These are phyloP conservation scores for Zaprionus camerounensis DNA, from an alignment of 1,140 invertebrate species.

Conservation along the genomic window DNA sequence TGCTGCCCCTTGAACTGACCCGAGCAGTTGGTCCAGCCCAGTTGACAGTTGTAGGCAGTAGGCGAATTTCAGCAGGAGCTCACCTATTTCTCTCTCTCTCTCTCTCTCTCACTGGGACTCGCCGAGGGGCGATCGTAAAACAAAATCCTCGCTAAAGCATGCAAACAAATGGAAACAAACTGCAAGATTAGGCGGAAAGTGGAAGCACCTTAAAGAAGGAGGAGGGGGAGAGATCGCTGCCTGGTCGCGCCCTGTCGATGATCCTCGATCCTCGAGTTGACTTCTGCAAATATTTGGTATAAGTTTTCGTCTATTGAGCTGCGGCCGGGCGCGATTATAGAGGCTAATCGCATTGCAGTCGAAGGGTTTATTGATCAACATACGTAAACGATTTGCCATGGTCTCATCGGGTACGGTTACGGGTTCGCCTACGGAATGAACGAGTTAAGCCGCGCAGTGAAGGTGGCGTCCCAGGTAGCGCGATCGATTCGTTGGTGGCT, in stretches of 20 bases:
- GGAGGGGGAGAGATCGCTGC: background rate
- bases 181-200: conserved; percentile 64
- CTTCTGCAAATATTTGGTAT: conserved; percentile 79
- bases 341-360: conserved; percentile 72
- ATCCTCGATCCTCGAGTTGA: conserved; percentile 38
- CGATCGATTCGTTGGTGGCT: conserved; percentile 49
- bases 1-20: conserved; percentile 37
- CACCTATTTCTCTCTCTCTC: too few species aligned
- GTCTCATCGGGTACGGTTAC: conserved; percentile 13
- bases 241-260: conserved; percentile 9
- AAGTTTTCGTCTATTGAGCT: conserved; percentile 58
- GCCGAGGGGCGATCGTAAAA: conserved; percentile 55
- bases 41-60: background rate
- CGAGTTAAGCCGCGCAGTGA: conserved; percentile 22
- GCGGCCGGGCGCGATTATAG: conserved; percentile 65
- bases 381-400: conserved; percentile 75
- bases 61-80: background rate
- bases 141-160: conserved; percentile 77
- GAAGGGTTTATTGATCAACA: conserved; percentile 77
- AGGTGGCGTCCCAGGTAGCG: conserved; percentile 59
- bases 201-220: conserved; percentile 58
- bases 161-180: conserved; percentile 76
- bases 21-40: conserved; percentile 8
- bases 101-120: background rate
- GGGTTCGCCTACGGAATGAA: conserved; percentile 14